Base-by-base conservation (phyloP, 2,888 invertebrate species). In the Sinohyriopsis cumingii region DNA sequence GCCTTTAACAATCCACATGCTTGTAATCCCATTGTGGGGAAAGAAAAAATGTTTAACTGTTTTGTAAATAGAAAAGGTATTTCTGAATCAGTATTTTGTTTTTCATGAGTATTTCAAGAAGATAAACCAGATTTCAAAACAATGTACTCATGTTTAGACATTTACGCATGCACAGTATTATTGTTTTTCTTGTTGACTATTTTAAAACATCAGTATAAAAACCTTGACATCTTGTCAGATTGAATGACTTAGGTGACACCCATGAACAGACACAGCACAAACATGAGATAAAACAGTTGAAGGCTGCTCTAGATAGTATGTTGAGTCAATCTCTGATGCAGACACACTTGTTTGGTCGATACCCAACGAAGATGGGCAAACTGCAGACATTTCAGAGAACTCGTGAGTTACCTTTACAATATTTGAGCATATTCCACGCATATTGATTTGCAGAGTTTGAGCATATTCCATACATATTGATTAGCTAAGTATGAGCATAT, bases 321-420 rank as follows among this genome's bases (percentile, higher is more conserved):
- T 62, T 88, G 55, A 76, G 75, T 15, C 75, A 76, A 54, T 78
- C 82, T 5, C 55, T 84, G 7, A 69, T 75, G n/a, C 78, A 76
- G 0, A 68, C 71, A 45, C 62, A 64, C 19, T 82, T 78, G 61
- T 83, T 82, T 59, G 84, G 87, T 12, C 87, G 84, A 74, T 89
- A 88, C 69, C 88, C 87, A 56, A 89, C 89, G 7, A 83, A 84
- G 68, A 79, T 81, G 20, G 89, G 89, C 18, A 84, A 82, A 65
- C 77, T 89, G 28, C 68, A 75, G 3, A 45, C 77, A 15, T 82
- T 82, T 7, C 63, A 70, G 24, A 61, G 65, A 25, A 59, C 65
- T 63, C 78, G 85, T 84, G 71, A 64, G 78, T 71, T 59, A 25
- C 18, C 25, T 59, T 25, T 25, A 19, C 59, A 20, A 19, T 18